Base-by-base conservation (phyloP, 2,113 vertebrate genomes). In the Erythrolamprus reginae region DNA sequence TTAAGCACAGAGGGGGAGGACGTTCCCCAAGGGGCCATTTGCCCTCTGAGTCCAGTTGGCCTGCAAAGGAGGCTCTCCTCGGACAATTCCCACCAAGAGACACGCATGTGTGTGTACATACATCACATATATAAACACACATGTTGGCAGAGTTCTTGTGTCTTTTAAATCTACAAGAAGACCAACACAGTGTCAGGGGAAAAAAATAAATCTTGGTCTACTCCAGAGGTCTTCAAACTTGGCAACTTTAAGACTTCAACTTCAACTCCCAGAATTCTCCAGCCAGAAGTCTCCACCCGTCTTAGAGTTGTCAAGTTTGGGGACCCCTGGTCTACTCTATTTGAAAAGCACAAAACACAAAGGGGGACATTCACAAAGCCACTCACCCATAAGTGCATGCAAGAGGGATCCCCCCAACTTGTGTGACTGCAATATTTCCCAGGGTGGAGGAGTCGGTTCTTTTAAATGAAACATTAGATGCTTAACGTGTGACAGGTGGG, bases 311-410 rank as follows among this genome's bases (percentile, higher is more conserved):
- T n/a, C n/a, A n/a, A n/a, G n/a, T n/a, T n/a, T n/a, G n/a, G n/a
- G n/a, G n/a, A n/a, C n/a, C n/a, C 96, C 97, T 94, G 45, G 95
- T 96, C 96, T 97, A 95, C 95, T 96, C 95, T 95, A 95, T 93
- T 92, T 94, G 95, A 95, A 58, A 95, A 96, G 96, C 95, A 97
- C 53, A 88, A 89, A 95, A 95, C 95, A 93, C 85, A 95, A 94
- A 92, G 93, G 92, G 90, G 96, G 93, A 92, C 50, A 94, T 92
- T 96, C 93, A 93, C 93, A 93, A 93, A 94, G 88, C 88, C 97
- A 95, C 95, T 97, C 97, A 95, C 92, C 92, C 96, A 90, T 93
- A 96, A 95, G 95, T 94, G 95, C 97, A 97, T 97, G 97, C 97
- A 96, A 89, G 15, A 84, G 13, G 45, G 1, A 28, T 84, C 48